phyloP scores from a whole-genome alignment of 92 coral and sea anemone species.

The Siderastrea siderea region DNA sequence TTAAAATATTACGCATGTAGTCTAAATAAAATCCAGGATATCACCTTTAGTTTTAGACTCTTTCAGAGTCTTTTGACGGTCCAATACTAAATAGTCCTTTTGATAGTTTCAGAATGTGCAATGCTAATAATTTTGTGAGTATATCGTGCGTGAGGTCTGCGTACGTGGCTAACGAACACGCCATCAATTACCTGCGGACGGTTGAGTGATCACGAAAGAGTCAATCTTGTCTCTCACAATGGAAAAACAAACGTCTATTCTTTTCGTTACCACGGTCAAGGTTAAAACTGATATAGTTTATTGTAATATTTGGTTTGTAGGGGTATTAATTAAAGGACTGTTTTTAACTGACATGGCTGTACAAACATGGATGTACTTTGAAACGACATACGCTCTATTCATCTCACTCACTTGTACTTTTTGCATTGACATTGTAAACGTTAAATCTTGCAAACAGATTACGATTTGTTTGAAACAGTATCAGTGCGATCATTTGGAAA shows the following conservation, averaged over 20 bases:
- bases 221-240: constrained; percentile 26
- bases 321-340: not conserved
- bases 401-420: not conserved
- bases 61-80: too few species aligned
- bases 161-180: not conserved
- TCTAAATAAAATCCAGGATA: not conserved
- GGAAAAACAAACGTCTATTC: constrained; percentile 30
- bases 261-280: constrained; percentile 29
- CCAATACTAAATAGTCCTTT: not conserved
- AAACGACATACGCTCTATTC: not conserved
- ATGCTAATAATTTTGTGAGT: not conserved
- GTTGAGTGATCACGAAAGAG: constrained; percentile 39
- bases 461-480: not conserved
- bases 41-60: not conserved
- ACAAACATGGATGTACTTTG: not conserved
- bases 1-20: not conserved
- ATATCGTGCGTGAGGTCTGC: not conserved
- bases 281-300: constrained; percentile 21
- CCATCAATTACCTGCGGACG: constrained; percentile 17
- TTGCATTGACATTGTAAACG: not conserved
- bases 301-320: not conserved
- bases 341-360: constrained; percentile 37
- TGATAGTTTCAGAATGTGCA: not conserved
- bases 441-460: not conserved
- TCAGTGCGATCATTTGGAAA: not conserved